Evolutionary conservation across 2,113 vertebrate species (phyloP).

Genomic region (Oncorhynchus masou): DNA sequence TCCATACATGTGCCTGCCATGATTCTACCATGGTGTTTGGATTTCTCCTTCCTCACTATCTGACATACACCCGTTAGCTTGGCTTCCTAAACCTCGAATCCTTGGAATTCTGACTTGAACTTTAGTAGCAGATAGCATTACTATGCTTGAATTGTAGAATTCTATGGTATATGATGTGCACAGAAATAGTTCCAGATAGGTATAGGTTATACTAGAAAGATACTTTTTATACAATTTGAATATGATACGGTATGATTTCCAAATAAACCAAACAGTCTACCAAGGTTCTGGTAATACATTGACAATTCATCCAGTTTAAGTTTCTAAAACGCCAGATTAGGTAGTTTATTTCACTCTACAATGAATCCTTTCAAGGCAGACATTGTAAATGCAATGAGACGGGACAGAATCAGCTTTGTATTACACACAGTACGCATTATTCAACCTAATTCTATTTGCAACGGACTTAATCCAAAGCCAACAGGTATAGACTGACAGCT

Average conservation of each 20-base stretch:
- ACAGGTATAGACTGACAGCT: constrained; percentile 21
- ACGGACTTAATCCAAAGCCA: constrained; percentile 33
- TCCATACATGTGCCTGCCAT: neutral
- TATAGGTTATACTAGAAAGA: neutral
- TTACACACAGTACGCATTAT: constrained; percentile 15
- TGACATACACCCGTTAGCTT: neutral
- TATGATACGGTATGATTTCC: constrained; percentile 26
- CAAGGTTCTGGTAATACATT: neutral
- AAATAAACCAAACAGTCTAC: constrained; percentile 22
- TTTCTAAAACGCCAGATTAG: neutral
- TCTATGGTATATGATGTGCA: neutral
- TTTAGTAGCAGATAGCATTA: too few relatives aligned
- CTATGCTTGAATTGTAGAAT: neutral
- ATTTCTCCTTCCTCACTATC: neutral
- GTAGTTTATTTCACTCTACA: neutral
- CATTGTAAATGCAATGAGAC: neutral
- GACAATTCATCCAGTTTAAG: constrained; percentile 11
- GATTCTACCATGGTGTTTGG: neutral
- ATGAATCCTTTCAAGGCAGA: constrained; percentile 16
- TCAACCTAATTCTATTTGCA: constrained; percentile 37
- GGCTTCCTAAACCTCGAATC: neutral
- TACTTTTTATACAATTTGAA: constrained; percentile 1
- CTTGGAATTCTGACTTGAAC: too few relatives aligned
- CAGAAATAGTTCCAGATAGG: neutral
- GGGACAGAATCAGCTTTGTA: constrained; percentile 25